Percentiles rank a stretch among this genome's conserved stretches.
phyloP scores from a whole-genome alignment of 2,113 vertebrate species.

The Antigone vipio region DNA sequence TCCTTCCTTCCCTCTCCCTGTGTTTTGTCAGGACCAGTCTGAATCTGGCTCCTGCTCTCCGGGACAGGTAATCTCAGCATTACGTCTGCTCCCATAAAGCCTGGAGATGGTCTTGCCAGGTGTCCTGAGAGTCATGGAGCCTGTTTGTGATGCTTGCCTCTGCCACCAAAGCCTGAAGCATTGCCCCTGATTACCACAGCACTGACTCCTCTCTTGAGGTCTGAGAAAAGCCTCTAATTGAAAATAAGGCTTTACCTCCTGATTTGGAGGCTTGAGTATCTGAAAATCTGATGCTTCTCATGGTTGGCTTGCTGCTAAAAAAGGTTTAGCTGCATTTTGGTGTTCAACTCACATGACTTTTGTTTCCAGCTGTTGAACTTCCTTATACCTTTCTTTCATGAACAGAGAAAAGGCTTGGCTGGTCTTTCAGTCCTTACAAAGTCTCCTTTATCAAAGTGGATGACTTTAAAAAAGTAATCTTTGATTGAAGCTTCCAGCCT shows the following conservation, averaged over 20 bases:
- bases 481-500: not conserved
- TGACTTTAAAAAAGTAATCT: not conserved
- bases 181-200: not conserved
- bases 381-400: not conserved
- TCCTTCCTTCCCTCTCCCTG: not conserved
- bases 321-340: not conserved
- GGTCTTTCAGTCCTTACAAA: not conserved
- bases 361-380: not conserved
- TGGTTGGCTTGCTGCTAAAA: not conserved
- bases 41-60: not conserved
- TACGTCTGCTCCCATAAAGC: not conserved
- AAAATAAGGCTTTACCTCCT: not conserved
- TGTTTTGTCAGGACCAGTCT: not conserved
- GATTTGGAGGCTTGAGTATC: not conserved
- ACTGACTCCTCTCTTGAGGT: too few species aligned
- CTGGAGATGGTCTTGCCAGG: not conserved
- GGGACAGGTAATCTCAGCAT: not conserved
- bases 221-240: not conserved
- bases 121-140: not conserved
- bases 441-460: not conserved
- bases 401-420: not conserved
- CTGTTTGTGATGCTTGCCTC: not conserved
- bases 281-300: not conserved
- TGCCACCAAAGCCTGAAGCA: not conserved
- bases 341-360: not conserved